Evolutionary conservation across 2,888 invertebrate genomes (phyloP).

Genomic region (Mellilla xanthometata): DNA sequence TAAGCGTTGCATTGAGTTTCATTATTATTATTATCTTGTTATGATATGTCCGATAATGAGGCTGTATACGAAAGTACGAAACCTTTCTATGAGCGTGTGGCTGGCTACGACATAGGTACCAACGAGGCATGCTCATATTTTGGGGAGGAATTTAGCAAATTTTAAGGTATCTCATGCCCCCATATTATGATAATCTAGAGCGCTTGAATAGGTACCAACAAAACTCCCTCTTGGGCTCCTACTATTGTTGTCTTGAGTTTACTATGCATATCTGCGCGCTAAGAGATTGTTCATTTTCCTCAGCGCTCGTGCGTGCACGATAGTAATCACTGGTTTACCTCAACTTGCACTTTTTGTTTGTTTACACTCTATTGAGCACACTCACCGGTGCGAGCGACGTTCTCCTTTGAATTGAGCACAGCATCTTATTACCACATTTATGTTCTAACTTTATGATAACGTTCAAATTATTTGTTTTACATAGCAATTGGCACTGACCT

Average conservation of each 20-base stretch:
- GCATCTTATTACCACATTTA: constrained; percentile 35
- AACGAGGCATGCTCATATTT: too few species aligned
- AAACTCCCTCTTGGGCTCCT: too few species aligned
- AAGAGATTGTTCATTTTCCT: constrained; percentile 22
- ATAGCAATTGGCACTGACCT: constrained; percentile 8
- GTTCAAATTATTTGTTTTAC: constrained; percentile 12
- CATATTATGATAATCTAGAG: too few species aligned
- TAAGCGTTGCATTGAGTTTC: too few species aligned
- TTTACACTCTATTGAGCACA: constrained; percentile 44
- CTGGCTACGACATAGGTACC: too few species aligned
- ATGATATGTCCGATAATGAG: too few species aligned
- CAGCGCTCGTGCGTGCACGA: constrained; percentile 44
- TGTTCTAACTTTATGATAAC: constrained; percentile 21
- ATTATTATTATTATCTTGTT: too few species aligned
- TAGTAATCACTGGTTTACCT: constrained; percentile 45
- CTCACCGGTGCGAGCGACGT: constrained; percentile 30
- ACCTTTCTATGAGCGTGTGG: too few species aligned
- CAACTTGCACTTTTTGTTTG: constrained; percentile 56
- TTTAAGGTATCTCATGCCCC: too few species aligned
- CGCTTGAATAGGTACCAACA: too few species aligned
- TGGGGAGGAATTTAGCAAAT: too few species aligned
- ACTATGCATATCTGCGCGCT: neutral
- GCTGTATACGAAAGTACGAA: too few species aligned
- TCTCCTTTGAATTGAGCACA: constrained; percentile 37
- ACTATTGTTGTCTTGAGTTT: neutral